A percentile compares a stretch with the other conserved stretches of the same genome.
Conservation (phyloP, 1,140 invertebrate species). For the Linepithema humile region DNA sequence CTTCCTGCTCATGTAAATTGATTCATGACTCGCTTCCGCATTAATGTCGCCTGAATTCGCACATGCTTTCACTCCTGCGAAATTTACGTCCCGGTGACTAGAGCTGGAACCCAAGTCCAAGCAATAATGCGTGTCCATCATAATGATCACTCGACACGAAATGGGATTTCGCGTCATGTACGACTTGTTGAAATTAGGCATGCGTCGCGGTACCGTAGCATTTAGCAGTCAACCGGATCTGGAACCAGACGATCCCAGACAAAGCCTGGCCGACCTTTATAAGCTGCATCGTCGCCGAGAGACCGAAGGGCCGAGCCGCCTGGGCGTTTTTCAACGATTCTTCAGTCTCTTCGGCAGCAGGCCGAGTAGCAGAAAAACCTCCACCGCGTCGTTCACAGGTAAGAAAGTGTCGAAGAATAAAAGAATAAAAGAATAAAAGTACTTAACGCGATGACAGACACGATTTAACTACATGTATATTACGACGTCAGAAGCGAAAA, state of each 20-base stretch:
- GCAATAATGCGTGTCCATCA: constrained; percentile 40
- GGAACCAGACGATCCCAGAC: constrained; percentile 76
- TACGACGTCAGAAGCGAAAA: background rate
- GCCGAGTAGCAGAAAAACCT: constrained; percentile 86
- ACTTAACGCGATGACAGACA: background rate
- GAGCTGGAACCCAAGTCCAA: background rate
- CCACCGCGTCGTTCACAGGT: constrained; percentile 87
- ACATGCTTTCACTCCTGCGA: constrained; percentile 55
- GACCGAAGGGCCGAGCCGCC: constrained; percentile 79
- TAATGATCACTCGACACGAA: constrained; percentile 6
- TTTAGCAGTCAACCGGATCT: constrained; percentile 88
- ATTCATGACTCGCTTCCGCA: constrained; percentile 22
- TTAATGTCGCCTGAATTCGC: constrained; percentile 37
- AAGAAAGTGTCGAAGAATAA: constrained; percentile 53
- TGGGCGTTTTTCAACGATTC: constrained; percentile 81
- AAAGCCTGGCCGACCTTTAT: constrained; percentile 81
- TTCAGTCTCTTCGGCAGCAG: constrained; percentile 86
- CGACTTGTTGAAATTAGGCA: constrained; percentile 75
- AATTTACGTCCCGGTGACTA: constrained; percentile 16
- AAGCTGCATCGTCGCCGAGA: constrained; percentile 80
- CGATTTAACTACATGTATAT: constrained; percentile 17
- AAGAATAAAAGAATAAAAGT: background rate
- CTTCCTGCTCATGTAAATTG: background rate
- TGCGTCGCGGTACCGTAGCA: constrained; percentile 83
- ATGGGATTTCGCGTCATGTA: constrained; percentile 22